A percentile compares a stretch with the other conserved stretches of the same genome.
Conservation (phyloP, 1,140 invertebrate species). For the Meloidogyne floridensis region DNA sequence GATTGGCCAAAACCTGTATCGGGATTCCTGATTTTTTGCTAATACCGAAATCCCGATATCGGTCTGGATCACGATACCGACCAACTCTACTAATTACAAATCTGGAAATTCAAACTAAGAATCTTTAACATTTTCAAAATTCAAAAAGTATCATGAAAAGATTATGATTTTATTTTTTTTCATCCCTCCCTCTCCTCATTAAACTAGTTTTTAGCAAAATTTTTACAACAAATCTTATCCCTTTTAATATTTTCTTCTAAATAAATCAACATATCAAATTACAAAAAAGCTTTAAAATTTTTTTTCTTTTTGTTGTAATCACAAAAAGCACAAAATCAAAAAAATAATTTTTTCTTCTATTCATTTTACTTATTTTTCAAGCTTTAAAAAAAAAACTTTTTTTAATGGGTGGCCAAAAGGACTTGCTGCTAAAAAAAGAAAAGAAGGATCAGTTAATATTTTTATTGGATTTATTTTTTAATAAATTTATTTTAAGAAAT, state of each 20-base stretch:
- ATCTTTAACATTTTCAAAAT: no score
- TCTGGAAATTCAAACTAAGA: no score
- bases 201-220: not conserved
- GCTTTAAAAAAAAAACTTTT: not conserved
- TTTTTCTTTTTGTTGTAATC: not conserved
- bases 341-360: not conserved
- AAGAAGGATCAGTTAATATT: not conserved
- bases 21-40: no score
- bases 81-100: no score
- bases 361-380: not conserved
- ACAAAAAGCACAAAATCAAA: not conserved
- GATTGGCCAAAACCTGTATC: no score
- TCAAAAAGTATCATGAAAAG: no score
- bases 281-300: not conserved
- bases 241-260: not conserved
- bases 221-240: not conserved
- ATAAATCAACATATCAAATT: conserved; percentile 7
- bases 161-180: no score
- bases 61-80: no score
- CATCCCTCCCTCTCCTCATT: not conserved
- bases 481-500: no score
- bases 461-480: no score
- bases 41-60: no score
- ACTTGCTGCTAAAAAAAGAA: not conserved
- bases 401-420: not conserved